Percentiles rank a stretch among this genome's conserved stretches.
These are phyloP conservation scores for Peromyscus nudipes DNA, from an alignment of 2,797 vertebrate species.

Conservation along the genomic window DNA sequence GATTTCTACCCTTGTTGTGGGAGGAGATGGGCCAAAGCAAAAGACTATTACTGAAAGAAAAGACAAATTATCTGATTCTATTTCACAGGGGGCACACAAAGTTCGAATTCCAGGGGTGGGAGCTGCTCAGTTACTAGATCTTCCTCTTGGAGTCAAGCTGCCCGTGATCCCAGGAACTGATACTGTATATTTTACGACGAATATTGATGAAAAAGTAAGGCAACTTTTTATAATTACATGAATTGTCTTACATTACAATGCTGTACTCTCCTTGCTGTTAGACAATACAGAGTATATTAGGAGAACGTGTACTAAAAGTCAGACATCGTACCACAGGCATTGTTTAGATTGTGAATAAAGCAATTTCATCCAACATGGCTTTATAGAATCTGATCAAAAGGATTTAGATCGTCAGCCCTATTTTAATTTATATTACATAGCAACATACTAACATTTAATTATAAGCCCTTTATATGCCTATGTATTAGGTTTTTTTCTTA, in stretches of 20 bases:
- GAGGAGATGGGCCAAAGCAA: not conserved
- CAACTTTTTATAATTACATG: too few species aligned
- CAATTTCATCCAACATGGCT: not conserved
- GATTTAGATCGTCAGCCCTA: not conserved
- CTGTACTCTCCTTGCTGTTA: not conserved
- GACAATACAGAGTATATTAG: not conserved
- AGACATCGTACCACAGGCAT: not conserved
- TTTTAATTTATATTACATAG: not conserved
- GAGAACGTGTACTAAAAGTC: not conserved
- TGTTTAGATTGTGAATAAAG: not conserved
- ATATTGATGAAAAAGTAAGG: slow-evolving; percentile 84
- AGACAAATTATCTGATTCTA: not conserved
- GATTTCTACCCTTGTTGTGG: not conserved
- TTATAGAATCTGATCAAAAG: not conserved
- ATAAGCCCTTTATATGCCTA: not conserved
- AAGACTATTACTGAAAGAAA: not conserved
- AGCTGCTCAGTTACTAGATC: slow-evolving; percentile 77
- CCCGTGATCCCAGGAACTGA: slow-evolving; percentile 82
- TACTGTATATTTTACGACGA: slow-evolving; percentile 78
- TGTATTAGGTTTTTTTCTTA: not conserved
- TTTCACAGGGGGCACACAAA: slow-evolving; percentile 70
- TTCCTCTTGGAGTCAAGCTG: slow-evolving; percentile 84
- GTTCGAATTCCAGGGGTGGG: slow-evolving; percentile 62
- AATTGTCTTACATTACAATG: not conserved
- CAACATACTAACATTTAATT: not conserved